These are phyloP conservation scores for Hippocampus barbouri DNA, from an alignment of 2,113 vertebrate genomes.

Conservation along the genomic window DNA sequence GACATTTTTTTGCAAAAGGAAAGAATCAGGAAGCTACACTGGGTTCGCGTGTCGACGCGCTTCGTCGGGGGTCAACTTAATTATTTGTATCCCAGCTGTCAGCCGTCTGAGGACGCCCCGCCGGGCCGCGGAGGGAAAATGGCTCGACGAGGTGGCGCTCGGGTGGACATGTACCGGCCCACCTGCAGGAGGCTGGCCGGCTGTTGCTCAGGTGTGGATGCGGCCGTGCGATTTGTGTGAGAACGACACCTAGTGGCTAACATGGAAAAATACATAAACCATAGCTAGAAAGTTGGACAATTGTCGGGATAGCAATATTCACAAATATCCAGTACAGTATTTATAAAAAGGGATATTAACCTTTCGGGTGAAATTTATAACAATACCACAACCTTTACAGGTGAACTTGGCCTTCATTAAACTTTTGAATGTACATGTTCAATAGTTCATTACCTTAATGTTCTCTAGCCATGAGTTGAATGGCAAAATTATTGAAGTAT, in stretches of 20 bases:
- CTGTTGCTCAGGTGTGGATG: conserved; percentile 41
- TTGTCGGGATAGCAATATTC: too few relatives aligned
- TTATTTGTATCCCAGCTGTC: background rate
- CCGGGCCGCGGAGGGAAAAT: conserved; percentile 3
- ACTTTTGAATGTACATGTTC: background rate
- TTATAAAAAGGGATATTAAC: too few relatives aligned
- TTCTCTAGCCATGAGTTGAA: too few relatives aligned
- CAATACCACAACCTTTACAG: too few relatives aligned
- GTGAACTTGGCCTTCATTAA: too few relatives aligned
- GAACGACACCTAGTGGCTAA: conserved; percentile 49
- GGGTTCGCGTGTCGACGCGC: background rate
- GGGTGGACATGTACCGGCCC: conserved; percentile 31
- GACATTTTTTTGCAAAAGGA: conserved; percentile 62
- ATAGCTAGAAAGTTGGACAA: too few relatives aligned
- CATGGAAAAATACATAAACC: background rate
- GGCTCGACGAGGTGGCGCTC: background rate
- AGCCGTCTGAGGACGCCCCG: conserved; percentile 4
- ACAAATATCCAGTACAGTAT: too few relatives aligned
- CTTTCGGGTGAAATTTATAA: too few relatives aligned
- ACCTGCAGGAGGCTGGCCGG: conserved; percentile 50
- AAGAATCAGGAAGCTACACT: conserved; percentile 22
- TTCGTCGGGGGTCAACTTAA: background rate
- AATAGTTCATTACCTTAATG: too few relatives aligned
- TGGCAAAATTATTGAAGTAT: too few relatives aligned
- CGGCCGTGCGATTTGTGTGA: background rate